A percentile compares a stretch with the other conserved stretches of the same genome.
These are phyloP conservation scores for Gobius niger DNA, from an alignment of 2,113 vertebrate species.

Conservation along the genomic window DNA sequence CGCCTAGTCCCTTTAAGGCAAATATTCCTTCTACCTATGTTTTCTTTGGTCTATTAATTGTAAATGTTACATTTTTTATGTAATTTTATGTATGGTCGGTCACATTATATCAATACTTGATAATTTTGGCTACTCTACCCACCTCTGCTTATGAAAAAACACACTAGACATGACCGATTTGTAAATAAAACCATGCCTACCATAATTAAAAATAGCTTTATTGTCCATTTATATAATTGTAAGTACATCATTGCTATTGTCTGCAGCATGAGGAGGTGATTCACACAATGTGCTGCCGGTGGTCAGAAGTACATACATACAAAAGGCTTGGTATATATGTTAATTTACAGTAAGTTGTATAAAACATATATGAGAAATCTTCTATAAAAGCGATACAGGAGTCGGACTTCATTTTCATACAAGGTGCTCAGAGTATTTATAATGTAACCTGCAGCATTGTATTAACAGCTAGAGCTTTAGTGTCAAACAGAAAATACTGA, in stretches of 20 bases:
- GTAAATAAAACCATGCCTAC: slow-evolving; percentile 44
- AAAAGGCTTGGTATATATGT: slow-evolving; percentile 54
- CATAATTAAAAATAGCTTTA: slow-evolving; percentile 64
- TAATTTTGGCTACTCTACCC: too few species aligned
- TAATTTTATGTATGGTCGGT: too few species aligned
- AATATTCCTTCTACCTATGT: too few species aligned
- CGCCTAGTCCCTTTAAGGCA: too few species aligned
- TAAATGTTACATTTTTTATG: too few species aligned
- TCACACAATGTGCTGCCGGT: slow-evolving; percentile 54
- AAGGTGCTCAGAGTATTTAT: slow-evolving; percentile 58
- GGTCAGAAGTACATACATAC: slow-evolving; percentile 51
- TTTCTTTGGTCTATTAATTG: too few species aligned
- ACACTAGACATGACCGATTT: neutral
- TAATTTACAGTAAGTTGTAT: slow-evolving; percentile 44
- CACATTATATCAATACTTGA: too few species aligned
- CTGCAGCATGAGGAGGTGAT: slow-evolving; percentile 57
- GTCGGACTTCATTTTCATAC: slow-evolving; percentile 45
- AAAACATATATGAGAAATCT: slow-evolving; percentile 49
- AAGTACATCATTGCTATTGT: slow-evolving; percentile 52
- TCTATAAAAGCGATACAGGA: slow-evolving; percentile 56
- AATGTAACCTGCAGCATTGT: slow-evolving; percentile 46
- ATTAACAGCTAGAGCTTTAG: slow-evolving; percentile 40
- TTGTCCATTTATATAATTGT: slow-evolving; percentile 61
- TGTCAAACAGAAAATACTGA: slow-evolving; percentile 28
- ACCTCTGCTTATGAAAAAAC: neutral